Base-by-base conservation (phyloP, 2,888 invertebrate genomes). In the Macrophya annulata region DNA sequence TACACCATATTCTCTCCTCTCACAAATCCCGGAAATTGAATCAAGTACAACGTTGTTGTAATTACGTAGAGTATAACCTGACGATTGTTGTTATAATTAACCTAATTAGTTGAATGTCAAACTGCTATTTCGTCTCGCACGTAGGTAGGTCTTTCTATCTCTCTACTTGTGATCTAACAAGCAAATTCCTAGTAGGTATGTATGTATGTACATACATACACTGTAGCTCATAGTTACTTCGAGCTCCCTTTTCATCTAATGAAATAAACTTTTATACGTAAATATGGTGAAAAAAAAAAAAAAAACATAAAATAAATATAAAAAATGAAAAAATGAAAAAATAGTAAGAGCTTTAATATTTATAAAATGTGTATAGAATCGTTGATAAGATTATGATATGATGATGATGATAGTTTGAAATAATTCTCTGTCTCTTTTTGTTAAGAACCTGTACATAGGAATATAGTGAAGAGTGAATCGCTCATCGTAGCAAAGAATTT, bases 401-500 rank as follows among this genome's bases (percentile, higher is more conserved):
- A 55, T 12, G 62, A 62, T 25, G 62, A 62, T 5, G 62, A 62
- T 62, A 9, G 21, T 25, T 62, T 9, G 62, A 62, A 10, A 3
- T 62, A 25, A 62, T 62, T 12, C 17, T 71, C 15, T 71, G 71
- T 71, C 40, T 71, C 62, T 10, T 62, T 62, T 62, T 71, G 17
- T 15, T n/a, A 15, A 71, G 68, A 40, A 9, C 9, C 71, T 37
- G 37, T 17, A 10, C n/a, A n/a, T 6, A 9, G 17, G 15, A 45
- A 45, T 45, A 74, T 21, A 21, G 68, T 25, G 37, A 68, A 81
- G 51, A 43, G 81, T 21, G 81, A 81, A 81, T 81, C 81, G 81
- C 81, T 81, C 55, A 51, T 81, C 81, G 81, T 81, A 81, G 84
- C 84, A 86, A 85, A 86, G 71, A 84, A 51, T 40, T 82, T 65